These are phyloP conservation scores for Rhinella marina DNA, from an alignment of 2,797 vertebrate species.

Conservation along the genomic window DNA sequence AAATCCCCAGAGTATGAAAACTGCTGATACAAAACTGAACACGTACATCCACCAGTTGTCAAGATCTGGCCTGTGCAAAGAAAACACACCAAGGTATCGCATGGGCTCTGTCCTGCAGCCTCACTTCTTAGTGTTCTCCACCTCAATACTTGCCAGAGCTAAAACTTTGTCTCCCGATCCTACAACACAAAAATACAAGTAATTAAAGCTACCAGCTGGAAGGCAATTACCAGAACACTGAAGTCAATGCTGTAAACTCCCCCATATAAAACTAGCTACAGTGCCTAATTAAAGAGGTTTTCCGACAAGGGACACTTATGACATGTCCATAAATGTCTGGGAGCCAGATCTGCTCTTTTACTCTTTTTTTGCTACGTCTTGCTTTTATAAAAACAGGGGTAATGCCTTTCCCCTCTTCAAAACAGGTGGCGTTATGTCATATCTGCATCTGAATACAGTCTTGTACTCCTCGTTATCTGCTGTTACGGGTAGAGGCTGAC, in stretches of 20 bases:
- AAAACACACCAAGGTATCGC: not conserved
- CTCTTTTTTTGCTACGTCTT: too few relatives aligned
- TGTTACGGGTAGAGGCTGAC: too few relatives aligned
- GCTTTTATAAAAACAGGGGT: too few relatives aligned
- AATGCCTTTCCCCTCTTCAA: too few relatives aligned
- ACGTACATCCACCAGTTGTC: not conserved
- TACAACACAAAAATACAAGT: constrained; percentile 67
- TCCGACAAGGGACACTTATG: too few relatives aligned
- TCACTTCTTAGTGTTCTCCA: constrained; percentile 87
- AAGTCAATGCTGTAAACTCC: too few relatives aligned
- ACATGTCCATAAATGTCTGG: too few relatives aligned
- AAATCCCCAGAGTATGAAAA: not conserved
- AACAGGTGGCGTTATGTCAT: too few relatives aligned
- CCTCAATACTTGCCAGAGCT: constrained; percentile 92
- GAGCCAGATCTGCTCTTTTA: too few relatives aligned
- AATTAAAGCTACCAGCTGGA: not conserved
- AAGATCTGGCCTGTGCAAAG: constrained; percentile 7
- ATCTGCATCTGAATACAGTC: not conserved
- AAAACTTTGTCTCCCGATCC: constrained; percentile 97
- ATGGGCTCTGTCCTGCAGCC: constrained; percentile 20
- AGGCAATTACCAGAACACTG: too few relatives aligned
- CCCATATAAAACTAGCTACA: too few relatives aligned
- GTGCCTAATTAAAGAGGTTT: too few relatives aligned
- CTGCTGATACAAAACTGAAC: not conserved
- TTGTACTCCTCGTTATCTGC: not conserved